A percentile compares a stretch with the other conserved stretches of the same genome.
These are phyloP conservation scores for Diadromus collaris DNA, from an alignment of 2,888 invertebrate species.

Conservation along the genomic window DNA sequence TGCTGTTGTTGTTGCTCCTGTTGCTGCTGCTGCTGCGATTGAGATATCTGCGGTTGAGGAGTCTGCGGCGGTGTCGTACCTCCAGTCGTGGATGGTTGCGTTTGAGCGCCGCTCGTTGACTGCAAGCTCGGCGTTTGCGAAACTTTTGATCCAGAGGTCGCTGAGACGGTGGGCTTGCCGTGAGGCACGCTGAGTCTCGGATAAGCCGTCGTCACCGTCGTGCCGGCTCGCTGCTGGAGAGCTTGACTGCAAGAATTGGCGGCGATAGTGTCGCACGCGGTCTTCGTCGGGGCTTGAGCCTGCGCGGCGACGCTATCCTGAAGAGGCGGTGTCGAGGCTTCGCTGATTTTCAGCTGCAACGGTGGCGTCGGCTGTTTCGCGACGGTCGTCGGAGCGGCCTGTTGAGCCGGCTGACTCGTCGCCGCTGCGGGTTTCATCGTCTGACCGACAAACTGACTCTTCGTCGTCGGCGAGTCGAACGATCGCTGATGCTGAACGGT, in stretches of 20 bases:
- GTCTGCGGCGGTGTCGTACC: conserved; percentile 66
- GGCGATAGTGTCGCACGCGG: conserved; percentile 39
- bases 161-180: conserved; percentile 66
- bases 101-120: conserved; percentile 63
- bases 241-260: conserved; percentile 43
- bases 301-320: conserved; percentile 51
- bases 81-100: conserved; percentile 61
- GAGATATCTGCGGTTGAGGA: conserved; percentile 70
- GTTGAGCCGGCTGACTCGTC: conserved; percentile 6
- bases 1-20: conserved; percentile 53
- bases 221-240: conserved; percentile 59
- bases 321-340: conserved; percentile 58
- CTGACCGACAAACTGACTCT: conserved; percentile 9
- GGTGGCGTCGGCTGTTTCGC: conserved; percentile 50
- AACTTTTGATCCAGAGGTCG: conserved; percentile 60
- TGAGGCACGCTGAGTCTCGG: conserved; percentile 62
- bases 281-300: conserved; percentile 53
- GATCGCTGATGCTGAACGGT: conserved; percentile 41
- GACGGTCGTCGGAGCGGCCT: conserved; percentile 18
- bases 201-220: conserved; percentile 59
- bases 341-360: conserved; percentile 45
- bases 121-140: conserved; percentile 55
- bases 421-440: conserved; percentile 1
- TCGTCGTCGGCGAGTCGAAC: conserved; percentile 28
- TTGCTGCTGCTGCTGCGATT: conserved; percentile 71